These are phyloP conservation scores for Psix sp. DNA, from an alignment of 1,140 invertebrate species.

Conservation along the genomic window DNA sequence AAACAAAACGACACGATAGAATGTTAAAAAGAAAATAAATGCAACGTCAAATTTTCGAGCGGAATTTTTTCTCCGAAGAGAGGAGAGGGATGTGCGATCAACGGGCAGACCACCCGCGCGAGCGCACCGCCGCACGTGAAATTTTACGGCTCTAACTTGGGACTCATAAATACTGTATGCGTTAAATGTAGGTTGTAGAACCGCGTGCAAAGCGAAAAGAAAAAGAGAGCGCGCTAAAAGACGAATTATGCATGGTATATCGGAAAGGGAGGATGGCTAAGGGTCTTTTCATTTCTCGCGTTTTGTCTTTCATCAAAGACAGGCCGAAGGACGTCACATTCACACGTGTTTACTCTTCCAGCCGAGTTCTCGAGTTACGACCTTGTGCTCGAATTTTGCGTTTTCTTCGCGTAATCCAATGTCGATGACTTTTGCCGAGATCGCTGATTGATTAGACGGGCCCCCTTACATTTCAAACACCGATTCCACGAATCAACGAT, in stretches of 20 bases:
- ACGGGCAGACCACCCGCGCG: slow-evolving; percentile 52
- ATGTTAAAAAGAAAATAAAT: slow-evolving; percentile 50
- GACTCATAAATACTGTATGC: slow-evolving; percentile 54
- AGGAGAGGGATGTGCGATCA: slow-evolving; percentile 46
- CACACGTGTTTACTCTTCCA: slow-evolving; percentile 38
- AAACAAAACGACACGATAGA: slow-evolving; percentile 14
- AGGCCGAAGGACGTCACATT: slow-evolving; percentile 28
- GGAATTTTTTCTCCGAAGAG: slow-evolving; percentile 49
- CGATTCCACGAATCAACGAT: no score
- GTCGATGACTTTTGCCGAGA: slow-evolving; percentile 26
- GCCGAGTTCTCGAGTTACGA: slow-evolving; percentile 31
- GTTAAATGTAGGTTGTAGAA: slow-evolving; percentile 55
- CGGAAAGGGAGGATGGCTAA: slow-evolving; percentile 16
- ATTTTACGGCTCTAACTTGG: slow-evolving; percentile 57
- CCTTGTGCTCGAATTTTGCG: slow-evolving; percentile 40
- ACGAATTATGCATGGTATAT: slow-evolving; percentile 44
- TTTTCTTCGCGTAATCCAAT: slow-evolving; percentile 11
- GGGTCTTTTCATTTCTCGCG: slow-evolving; percentile 22
- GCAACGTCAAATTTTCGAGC: slow-evolving; percentile 41
- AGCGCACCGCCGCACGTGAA: slow-evolving; percentile 48
- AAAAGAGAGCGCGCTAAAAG: slow-evolving; percentile 24
- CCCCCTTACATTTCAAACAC: no score
- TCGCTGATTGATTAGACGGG: slow-evolving; percentile 3
- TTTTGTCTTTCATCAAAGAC: slow-evolving; percentile 26
- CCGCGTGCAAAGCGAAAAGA: slow-evolving; percentile 8